phyloP scores from a whole-genome alignment of 2,888 invertebrate genomes.

The Ophion ellenae region DNA sequence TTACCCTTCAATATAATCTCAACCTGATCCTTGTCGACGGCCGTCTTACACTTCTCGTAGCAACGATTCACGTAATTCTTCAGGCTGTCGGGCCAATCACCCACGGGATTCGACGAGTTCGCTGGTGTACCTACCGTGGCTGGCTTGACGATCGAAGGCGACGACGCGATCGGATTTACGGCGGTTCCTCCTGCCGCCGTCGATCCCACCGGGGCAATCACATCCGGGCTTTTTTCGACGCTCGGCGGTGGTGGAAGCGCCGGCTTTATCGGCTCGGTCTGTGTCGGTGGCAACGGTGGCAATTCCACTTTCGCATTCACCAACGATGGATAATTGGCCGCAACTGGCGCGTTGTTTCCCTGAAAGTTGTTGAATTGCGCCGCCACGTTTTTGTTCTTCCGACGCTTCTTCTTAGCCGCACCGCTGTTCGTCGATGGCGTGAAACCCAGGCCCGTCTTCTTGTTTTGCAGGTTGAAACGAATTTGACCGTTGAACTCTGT shows the following conservation, averaged over 20 bases:
- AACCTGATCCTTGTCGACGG: slow-evolving; percentile 96
- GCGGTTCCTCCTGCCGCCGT: background rate
- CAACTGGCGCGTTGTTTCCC: slow-evolving; percentile 72
- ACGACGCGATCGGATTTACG: slow-evolving; percentile 64
- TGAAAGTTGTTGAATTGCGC: slow-evolving; percentile 83
- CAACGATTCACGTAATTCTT: slow-evolving; percentile 96
- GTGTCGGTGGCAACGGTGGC: slow-evolving; percentile 85
- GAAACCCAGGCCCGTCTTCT: slow-evolving; percentile 81
- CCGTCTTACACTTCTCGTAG: slow-evolving; percentile 94
- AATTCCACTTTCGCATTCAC: slow-evolving; percentile 79
- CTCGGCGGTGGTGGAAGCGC: slow-evolving; percentile 85
- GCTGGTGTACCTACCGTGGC: slow-evolving; percentile 75
- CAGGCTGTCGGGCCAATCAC: slow-evolving; percentile 91
- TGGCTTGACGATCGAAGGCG: slow-evolving; percentile 69
- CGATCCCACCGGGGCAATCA: slow-evolving; percentile 57
- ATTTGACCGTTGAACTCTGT: slow-evolving; percentile 80
- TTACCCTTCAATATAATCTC: slow-evolving; percentile 97
- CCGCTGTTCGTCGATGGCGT: slow-evolving; percentile 83
- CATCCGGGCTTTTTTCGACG: slow-evolving; percentile 68
- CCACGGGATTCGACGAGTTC: slow-evolving; percentile 85
- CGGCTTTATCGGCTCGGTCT: slow-evolving; percentile 84
- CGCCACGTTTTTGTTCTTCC: slow-evolving; percentile 87
- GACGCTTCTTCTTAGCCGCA: slow-evolving; percentile 90
- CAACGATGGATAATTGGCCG: slow-evolving; percentile 72
- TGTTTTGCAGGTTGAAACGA: slow-evolving; percentile 82